Evolutionary conservation across 1,140 invertebrate genomes (phyloP).

Genomic region (Drosophila willistoni): DNA sequence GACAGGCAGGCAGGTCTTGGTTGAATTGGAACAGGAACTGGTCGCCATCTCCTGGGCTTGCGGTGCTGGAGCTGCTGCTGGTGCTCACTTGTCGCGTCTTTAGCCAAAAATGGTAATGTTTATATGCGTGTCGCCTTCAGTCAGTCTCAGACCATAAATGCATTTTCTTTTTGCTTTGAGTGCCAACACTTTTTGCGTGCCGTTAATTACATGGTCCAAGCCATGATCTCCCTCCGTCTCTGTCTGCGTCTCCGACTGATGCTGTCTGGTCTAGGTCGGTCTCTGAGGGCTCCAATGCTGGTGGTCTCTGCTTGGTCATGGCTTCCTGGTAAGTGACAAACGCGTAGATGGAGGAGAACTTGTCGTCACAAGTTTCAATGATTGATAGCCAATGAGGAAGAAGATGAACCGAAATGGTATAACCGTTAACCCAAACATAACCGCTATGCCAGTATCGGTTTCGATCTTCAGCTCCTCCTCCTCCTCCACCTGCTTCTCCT

Average conservation of each 20-base stretch:
- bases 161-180: conserved; percentile 29
- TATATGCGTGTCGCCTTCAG: conserved; percentile 74
- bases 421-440: conserved; percentile 3
- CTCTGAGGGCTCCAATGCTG: conserved; percentile 68
- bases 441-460: neutral
- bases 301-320: conserved; percentile 77
- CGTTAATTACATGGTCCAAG: conserved; percentile 74
- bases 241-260: no score
- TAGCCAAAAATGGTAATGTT: conserved; percentile 81
- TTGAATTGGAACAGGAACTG: neutral
- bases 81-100: conserved; percentile 70
- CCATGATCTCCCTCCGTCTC: neutral
- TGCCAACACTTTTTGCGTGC: conserved; percentile 80
- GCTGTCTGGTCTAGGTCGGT: conserved; percentile 62
- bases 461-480: neutral
- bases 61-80: neutral
- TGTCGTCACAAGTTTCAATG: conserved; percentile 64
- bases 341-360: conserved; percentile 41
- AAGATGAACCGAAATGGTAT: conserved; percentile 15
- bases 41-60: neutral
- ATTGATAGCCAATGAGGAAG: conserved; percentile 59
- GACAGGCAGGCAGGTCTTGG: no score
- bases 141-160: conserved; percentile 64
- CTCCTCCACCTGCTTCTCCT: no score
- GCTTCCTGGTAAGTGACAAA: conserved; percentile 71